phyloP scores from a whole-genome alignment of 2,888 invertebrate species.

The Siphlonurus alternatus region DNA sequence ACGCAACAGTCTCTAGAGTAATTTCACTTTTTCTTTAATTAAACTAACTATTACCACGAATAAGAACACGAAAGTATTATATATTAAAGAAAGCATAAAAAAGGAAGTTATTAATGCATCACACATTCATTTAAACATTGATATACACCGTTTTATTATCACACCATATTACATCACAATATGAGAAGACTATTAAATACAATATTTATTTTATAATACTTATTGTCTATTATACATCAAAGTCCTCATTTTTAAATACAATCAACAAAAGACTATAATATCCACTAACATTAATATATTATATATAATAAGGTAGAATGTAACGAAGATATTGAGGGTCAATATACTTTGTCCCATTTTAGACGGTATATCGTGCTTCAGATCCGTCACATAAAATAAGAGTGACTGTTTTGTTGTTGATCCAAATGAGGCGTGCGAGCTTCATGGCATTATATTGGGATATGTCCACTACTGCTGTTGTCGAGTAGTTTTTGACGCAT shows the following conservation, averaged over 20 bases:
- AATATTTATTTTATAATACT: background rate
- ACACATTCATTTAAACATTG: background rate
- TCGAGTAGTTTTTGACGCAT: slow-evolving; percentile 89
- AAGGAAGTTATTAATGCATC: too few relatives aligned
- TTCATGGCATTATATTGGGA: slow-evolving; percentile 73
- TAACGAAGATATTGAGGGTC: background rate
- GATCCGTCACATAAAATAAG: slow-evolving; percentile 92
- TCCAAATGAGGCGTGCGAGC: slow-evolving; percentile 87
- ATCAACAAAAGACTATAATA: background rate
- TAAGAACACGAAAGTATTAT: too few relatives aligned
- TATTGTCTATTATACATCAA: background rate
- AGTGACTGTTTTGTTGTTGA: slow-evolving; percentile 80
- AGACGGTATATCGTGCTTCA: slow-evolving; percentile 70
- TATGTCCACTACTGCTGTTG: slow-evolving; percentile 80
- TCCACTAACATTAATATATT: background rate
- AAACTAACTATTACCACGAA: too few relatives aligned
- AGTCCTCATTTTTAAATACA: background rate
- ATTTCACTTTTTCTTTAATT: too few relatives aligned
- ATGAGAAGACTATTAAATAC: background rate
- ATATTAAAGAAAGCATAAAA: too few relatives aligned
- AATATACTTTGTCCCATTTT: slow-evolving; percentile 17
- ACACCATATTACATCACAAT: background rate
- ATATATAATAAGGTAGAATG: background rate
- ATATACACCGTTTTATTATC: background rate
- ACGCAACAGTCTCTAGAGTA: too few relatives aligned